These are phyloP conservation scores for Meloidogyne floridensis DNA, from an alignment of 1,140 invertebrate species.

Conservation along the genomic window DNA sequence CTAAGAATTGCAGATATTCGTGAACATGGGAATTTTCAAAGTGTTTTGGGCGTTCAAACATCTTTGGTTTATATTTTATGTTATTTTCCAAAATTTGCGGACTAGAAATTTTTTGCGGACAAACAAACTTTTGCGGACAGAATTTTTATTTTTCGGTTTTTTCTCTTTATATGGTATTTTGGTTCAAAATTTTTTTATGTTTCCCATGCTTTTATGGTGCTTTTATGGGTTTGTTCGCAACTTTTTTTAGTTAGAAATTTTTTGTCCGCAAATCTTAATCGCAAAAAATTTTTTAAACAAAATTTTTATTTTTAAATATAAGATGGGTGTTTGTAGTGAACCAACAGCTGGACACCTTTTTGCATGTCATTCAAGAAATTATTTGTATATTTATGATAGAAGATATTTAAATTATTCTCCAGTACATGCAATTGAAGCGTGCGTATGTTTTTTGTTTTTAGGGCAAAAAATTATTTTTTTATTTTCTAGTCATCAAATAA, in stretches of 20 bases:
- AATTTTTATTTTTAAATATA: no score
- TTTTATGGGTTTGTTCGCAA: no score
- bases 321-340: conserved; percentile 31
- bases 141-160: no score
- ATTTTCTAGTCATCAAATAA: conserved; percentile 4
- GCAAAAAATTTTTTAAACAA: no score
- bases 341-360: conserved; percentile 34
- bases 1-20: conserved; percentile 37
- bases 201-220: no score
- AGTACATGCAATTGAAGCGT: conserved; percentile 30
- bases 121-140: no score
- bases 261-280: no score
- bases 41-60: conserved; percentile 16
- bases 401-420: conserved; percentile 24
- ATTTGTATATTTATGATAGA: conserved; percentile 34
- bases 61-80: background rate
- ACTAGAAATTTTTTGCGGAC: background rate
- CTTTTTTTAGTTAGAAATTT: no score
- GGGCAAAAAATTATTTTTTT: background rate
- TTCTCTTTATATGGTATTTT: no score
- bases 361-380: conserved; percentile 37
- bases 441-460: conserved; percentile 23
- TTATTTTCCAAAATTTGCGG: background rate
- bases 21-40: conserved; percentile 36
- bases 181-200: no score